Evolutionary conservation across 2,888 invertebrate species (phyloP).

Genomic region (Drosophila conformis): DNA sequence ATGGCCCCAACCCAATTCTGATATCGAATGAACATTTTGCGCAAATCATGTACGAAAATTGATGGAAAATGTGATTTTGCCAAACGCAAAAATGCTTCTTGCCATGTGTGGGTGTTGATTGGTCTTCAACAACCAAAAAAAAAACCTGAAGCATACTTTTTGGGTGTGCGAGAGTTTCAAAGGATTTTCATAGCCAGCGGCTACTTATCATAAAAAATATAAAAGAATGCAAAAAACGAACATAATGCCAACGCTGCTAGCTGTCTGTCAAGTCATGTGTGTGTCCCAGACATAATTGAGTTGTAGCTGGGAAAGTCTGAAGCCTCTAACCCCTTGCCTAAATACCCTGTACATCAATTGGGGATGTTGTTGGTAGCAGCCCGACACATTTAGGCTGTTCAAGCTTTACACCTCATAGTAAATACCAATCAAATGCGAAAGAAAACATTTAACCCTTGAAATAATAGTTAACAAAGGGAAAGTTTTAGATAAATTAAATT

Average conservation of each 20-base stretch:
- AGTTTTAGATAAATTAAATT: not conserved
- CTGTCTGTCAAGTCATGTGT: slow-evolving; percentile 75
- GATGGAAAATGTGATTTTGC: slow-evolving; percentile 77
- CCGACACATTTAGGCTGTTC: not conserved
- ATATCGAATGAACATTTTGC: slow-evolving; percentile 62
- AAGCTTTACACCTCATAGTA: not conserved
- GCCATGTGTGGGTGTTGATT: slow-evolving; percentile 66
- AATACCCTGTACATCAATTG: slow-evolving; percentile 24
- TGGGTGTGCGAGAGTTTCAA: slow-evolving; percentile 59
- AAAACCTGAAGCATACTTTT: slow-evolving; percentile 23
- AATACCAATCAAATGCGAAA: not conserved
- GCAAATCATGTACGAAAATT: slow-evolving; percentile 81
- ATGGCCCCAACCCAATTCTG: slow-evolving; percentile 32
- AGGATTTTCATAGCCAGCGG: slow-evolving; percentile 80
- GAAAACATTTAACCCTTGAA: not conserved
- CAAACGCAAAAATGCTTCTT: slow-evolving; percentile 37
- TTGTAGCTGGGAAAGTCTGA: slow-evolving; percentile 61
- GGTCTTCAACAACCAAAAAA: slow-evolving; percentile 59
- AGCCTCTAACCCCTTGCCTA: slow-evolving; percentile 44
- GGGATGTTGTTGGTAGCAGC: not conserved
- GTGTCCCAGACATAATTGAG: slow-evolving; percentile 75
- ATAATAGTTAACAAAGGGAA: not conserved
- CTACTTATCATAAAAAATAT: slow-evolving; percentile 76
- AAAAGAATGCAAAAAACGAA: slow-evolving; percentile 33
- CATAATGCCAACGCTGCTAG: slow-evolving; percentile 64